A percentile compares a stretch with the other conserved stretches of the same genome.
Evolutionary conservation across 1,140 invertebrate genomes (phyloP).

Genomic region (Drosophila mayri): DNA sequence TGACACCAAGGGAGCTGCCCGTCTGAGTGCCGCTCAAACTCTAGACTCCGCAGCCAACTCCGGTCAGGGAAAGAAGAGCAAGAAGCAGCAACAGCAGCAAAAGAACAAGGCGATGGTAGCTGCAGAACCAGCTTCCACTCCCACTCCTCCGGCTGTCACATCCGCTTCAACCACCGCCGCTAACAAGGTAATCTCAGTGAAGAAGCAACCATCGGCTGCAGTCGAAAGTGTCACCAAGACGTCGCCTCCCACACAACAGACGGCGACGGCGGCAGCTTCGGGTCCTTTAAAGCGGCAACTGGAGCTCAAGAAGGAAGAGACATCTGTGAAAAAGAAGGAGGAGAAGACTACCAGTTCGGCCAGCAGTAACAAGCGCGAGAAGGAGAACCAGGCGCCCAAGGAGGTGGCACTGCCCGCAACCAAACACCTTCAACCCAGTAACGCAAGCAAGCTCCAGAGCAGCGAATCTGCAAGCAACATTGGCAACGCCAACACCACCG

Average conservation of each 20-base stretch:
- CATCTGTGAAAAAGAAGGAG: constrained; percentile 24
- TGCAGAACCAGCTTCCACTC: constrained; percentile 25
- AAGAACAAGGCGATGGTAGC: constrained; percentile 45
- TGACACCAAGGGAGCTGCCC: constrained; percentile 86
- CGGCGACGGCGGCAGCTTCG: not conserved
- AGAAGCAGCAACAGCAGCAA: constrained; percentile 86
- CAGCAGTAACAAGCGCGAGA: constrained; percentile 73
- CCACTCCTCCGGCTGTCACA: not conserved
- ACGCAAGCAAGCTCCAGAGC: constrained; percentile 42
- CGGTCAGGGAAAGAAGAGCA: constrained; percentile 90
- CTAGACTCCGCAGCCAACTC: constrained; percentile 1
- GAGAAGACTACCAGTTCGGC: constrained; percentile 33
- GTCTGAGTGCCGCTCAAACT: constrained; percentile 15
- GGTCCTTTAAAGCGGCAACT: constrained; percentile 50
- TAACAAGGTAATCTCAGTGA: constrained; percentile 39
- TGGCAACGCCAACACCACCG: constrained; percentile 10
- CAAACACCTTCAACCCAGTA: constrained; percentile 42
- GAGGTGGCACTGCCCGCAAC: constrained; percentile 40
- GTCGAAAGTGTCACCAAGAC: constrained; percentile 32
- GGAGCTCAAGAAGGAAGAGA: constrained; percentile 60
- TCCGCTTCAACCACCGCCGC: constrained; percentile 4
- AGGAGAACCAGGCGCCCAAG: constrained; percentile 84
- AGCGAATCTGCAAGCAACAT: constrained; percentile 64
- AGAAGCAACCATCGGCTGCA: constrained; percentile 25
- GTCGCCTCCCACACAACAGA: constrained; percentile 17